Evolutionary conservation across 2,113 vertebrate genomes (phyloP).

Genomic region (Oreochromis tanganicae): DNA sequence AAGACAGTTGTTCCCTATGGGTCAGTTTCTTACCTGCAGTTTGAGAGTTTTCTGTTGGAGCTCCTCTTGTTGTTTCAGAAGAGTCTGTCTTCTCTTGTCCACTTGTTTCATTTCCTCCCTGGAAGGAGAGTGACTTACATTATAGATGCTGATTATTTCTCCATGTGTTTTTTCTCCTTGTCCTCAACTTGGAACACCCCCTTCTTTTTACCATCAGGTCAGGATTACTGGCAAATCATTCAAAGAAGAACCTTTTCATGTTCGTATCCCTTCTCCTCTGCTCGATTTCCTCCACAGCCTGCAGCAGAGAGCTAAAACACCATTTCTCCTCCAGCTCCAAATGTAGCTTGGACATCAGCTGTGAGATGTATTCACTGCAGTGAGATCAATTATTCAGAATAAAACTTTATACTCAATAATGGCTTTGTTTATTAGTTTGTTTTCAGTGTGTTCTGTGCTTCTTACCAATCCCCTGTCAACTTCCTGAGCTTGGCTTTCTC

Average conservation of each 20-base stretch:
- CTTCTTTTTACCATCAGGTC: background rate
- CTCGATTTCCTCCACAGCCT: conserved; percentile 2
- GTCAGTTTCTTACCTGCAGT: conserved; percentile 12
- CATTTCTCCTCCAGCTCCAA: conserved; percentile 32
- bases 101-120: conserved; percentile 3
- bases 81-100: background rate
- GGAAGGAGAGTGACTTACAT: background rate
- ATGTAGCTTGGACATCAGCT: background rate
- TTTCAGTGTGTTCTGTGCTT: background rate
- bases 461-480: conserved; percentile 38
- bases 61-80: background rate
- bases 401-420: background rate
- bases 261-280: background rate
- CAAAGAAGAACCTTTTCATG: conserved; percentile 3
- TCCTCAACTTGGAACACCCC: background rate
- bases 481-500: conserved; percentile 20
- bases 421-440: background rate
- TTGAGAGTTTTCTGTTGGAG: background rate
- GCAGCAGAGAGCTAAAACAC: conserved; percentile 10
- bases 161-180: background rate
- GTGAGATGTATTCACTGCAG: conserved; percentile 21
- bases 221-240: background rate
- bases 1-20: background rate
- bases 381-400: background rate
- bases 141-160: background rate